Conservation (phyloP, 2,113 vertebrate genomes). For the Crotalus horridus region DNA sequence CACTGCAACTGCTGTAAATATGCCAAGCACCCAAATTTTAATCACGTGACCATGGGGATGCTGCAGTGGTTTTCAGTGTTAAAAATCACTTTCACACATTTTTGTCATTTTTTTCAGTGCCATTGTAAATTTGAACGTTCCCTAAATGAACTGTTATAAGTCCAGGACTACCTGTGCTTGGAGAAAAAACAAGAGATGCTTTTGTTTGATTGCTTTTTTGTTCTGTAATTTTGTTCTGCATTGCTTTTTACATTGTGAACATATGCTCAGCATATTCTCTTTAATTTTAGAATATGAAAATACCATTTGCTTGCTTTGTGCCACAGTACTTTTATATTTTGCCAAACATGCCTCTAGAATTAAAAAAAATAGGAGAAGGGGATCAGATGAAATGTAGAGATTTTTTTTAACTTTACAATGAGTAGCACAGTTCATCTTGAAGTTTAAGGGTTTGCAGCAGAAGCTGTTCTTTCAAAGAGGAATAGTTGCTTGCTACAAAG, state of each 20-base stretch:
- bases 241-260: not conserved
- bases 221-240: not conserved
- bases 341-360: fast-evolving
- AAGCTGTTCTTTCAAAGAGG: not conserved
- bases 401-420: not conserved
- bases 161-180: not conserved
- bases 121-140: too few relatives aligned
- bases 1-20: too few relatives aligned
- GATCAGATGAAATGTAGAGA: not conserved
- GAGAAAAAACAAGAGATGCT: not conserved
- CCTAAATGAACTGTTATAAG: too few relatives aligned
- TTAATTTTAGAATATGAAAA: not conserved
- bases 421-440: not conserved
- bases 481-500: not conserved
- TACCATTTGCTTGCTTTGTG: not conserved
- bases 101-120: too few relatives aligned
- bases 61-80: too few relatives aligned
- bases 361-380: not conserved
- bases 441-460: constrained; percentile 4
- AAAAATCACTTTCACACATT: too few relatives aligned
- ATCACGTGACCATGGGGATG: too few relatives aligned
- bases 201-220: not conserved
- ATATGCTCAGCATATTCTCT: not conserved
- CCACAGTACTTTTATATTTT: not conserved
- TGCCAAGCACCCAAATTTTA: too few relatives aligned